Conservation (phyloP, 2,797 vertebrate species). For the Antennarius maculatus region DNA sequence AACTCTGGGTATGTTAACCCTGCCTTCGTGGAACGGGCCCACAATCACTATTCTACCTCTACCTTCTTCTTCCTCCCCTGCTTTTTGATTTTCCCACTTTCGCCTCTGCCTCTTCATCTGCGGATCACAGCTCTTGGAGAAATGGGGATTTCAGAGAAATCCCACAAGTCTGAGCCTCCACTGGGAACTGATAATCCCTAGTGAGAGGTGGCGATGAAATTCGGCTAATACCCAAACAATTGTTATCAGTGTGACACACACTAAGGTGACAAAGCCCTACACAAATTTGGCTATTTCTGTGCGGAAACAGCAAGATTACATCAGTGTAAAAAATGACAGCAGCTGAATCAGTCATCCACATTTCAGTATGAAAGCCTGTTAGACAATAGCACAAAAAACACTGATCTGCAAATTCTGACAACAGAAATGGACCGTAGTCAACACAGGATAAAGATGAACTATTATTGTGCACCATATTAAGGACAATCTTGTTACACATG, state of each 20-base stretch:
- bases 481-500: not conserved
- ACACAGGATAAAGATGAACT: not conserved
- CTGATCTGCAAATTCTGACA: not conserved
- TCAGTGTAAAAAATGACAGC: constrained; percentile 32
- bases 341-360: not conserved
- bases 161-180: constrained; percentile 39
- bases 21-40: too few relatives aligned
- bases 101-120: constrained; percentile 45
- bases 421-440: not conserved
- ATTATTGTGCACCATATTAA: not conserved
- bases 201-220: constrained; percentile 51
- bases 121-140: constrained; percentile 40
- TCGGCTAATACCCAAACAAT: constrained; percentile 68
- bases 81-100: constrained; percentile 42
- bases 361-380: constrained; percentile 19
- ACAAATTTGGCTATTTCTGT: constrained; percentile 48
- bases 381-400: not conserved
- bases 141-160: constrained; percentile 55
- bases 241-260: constrained; percentile 40
- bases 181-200: constrained; percentile 66
- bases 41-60: constrained; percentile 14
- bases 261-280: constrained; percentile 53
- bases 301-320: constrained; percentile 42
- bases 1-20: too few relatives aligned
- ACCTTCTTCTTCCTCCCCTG: constrained; percentile 28